These are phyloP conservation scores for Murina feae DNA, from an alignment of 2,113 vertebrate species.

Conservation along the genomic window DNA sequence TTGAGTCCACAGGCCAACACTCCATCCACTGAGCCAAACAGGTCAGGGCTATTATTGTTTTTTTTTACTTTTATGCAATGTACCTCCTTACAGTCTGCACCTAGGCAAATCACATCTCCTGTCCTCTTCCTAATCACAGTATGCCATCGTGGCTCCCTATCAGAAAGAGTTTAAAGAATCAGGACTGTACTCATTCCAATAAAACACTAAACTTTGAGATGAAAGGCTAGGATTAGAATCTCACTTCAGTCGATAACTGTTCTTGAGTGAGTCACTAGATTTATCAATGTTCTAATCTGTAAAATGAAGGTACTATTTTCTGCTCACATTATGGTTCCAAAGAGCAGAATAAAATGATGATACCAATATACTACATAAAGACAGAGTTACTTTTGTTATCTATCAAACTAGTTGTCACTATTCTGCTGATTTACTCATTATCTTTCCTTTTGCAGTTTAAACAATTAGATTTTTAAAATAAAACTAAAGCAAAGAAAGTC, in stretches of 20 bases:
- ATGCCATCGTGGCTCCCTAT: not conserved
- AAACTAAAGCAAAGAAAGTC: slow-evolving; percentile 1
- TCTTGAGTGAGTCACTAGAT: not conserved
- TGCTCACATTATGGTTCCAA: not conserved
- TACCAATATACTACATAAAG: not conserved
- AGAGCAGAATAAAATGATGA: not conserved
- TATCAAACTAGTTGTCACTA: not conserved
- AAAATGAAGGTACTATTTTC: not conserved
- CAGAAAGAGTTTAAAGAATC: not conserved
- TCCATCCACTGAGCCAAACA: no score
- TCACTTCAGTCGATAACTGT: not conserved
- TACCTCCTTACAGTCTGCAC: not conserved
- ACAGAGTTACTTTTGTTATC: not conserved
- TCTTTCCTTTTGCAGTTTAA: not conserved
- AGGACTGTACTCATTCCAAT: not conserved
- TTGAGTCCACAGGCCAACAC: no score
- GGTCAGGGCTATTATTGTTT: no score
- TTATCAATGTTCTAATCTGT: not conserved
- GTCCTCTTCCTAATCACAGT: not conserved
- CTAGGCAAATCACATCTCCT: not conserved
- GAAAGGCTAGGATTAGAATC: slow-evolving; percentile 16
- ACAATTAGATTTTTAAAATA: not conserved
- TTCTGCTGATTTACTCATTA: not conserved
- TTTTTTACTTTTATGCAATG: not conserved
- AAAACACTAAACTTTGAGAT: not conserved